phyloP scores from a whole-genome alignment of 2,113 vertebrate species.

The Furnarius figulus region DNA sequence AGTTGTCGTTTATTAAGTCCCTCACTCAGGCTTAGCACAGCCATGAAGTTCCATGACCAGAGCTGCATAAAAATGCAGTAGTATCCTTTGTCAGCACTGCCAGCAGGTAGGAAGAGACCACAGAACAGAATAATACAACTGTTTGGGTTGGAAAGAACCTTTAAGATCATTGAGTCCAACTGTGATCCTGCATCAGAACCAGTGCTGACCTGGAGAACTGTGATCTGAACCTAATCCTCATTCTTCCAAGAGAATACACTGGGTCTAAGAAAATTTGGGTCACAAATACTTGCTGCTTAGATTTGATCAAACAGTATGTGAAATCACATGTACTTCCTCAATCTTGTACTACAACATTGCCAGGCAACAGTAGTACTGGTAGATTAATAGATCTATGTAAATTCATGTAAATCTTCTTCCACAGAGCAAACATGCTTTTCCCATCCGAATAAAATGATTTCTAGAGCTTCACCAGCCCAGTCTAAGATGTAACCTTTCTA shows the following conservation, averaged over 20 bases:
- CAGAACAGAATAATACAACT: neutral
- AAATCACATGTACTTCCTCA: neutral
- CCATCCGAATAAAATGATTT: neutral
- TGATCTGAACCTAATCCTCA: neutral
- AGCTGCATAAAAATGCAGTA: neutral
- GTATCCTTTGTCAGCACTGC: too few relatives aligned
- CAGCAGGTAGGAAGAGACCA: neutral
- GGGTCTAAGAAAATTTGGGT: neutral
- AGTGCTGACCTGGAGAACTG: neutral
- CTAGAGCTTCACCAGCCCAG: neutral
- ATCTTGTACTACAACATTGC: neutral
- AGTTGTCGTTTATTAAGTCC: neutral
- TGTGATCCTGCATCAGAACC: neutral
- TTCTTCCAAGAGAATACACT: neutral
- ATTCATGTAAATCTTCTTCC: neutral
- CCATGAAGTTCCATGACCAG: rapidly evolving
- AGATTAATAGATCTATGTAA: neutral
- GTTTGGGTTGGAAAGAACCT: neutral
- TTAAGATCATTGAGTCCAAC: neutral
- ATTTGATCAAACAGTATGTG: neutral
- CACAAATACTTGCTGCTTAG: neutral
- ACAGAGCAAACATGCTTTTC: neutral
- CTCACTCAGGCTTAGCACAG: neutral
- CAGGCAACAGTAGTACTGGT: neutral
- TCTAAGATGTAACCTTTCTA: neutral